phyloP scores from a whole-genome alignment of 2,113 vertebrate species.

The Leuciscus idus region DNA sequence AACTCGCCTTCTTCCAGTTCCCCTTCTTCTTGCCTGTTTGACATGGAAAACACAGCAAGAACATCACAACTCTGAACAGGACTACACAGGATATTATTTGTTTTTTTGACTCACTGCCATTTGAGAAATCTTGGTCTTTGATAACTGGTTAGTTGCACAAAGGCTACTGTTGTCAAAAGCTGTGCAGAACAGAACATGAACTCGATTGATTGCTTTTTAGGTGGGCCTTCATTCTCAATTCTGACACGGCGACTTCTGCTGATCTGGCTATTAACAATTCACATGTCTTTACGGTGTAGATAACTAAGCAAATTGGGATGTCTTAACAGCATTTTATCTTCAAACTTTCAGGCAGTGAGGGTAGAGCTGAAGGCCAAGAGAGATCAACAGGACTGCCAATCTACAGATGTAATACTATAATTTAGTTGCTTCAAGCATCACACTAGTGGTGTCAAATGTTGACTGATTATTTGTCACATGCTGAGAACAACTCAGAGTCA shows the following conservation, averaged over 20 bases:
- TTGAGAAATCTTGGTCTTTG: background rate
- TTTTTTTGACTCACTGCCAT: background rate
- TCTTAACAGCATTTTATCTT: background rate
- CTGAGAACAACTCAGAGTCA: background rate
- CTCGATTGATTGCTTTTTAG: background rate
- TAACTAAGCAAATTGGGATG: background rate
- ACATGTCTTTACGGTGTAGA: background rate
- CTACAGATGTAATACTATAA: background rate
- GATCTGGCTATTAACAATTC: background rate
- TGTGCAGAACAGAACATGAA: background rate
- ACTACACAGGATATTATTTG: background rate
- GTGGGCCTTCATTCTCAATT: background rate
- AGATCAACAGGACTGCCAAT: background rate
- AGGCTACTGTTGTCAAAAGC: background rate
- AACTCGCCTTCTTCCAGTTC: slow-evolving; percentile 94
- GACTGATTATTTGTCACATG: background rate
- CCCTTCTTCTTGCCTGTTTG: slow-evolving; percentile 84
- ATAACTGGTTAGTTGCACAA: background rate
- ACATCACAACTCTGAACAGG: background rate
- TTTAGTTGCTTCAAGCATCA: background rate
- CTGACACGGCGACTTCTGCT: background rate
- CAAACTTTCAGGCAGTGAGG: background rate
- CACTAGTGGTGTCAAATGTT: background rate
- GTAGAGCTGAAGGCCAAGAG: background rate
- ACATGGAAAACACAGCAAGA: background rate